phyloP scores from a whole-genome alignment of 2,888 invertebrate genomes.

The Calliopum simillimum region DNA sequence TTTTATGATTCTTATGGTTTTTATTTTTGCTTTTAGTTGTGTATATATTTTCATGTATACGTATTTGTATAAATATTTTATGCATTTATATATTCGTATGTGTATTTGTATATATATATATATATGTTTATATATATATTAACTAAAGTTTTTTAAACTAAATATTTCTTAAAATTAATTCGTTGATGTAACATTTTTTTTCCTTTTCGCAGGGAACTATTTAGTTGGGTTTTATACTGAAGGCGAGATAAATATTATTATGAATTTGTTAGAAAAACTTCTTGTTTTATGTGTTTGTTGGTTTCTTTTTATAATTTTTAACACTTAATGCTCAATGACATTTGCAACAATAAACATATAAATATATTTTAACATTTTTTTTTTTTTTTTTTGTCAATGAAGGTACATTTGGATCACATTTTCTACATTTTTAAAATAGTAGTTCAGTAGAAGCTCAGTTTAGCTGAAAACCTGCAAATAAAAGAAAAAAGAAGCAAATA shows the following conservation, averaged over 20 bases:
- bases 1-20: background rate
- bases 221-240: conserved; percentile 5
- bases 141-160: conserved; percentile 1
- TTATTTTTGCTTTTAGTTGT: background rate
- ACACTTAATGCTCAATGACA: background rate
- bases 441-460: background rate
- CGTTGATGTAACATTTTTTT: conserved; percentile 11
- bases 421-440: background rate
- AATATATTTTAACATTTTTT: conserved; percentile 4
- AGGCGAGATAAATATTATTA: conserved; percentile 1
- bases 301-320: background rate
- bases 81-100: background rate
- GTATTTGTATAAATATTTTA: background rate
- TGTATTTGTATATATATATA: background rate
- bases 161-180: conserved; percentile 15
- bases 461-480: conserved; percentile 4
- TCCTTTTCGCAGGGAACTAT: background rate
- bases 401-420: conserved; percentile 25
- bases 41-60: background rate
- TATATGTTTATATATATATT: conserved; percentile 5
- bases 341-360: background rate
- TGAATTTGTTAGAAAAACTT: too few relatives aligned
- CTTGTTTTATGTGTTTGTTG: background rate
- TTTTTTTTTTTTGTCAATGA: background rate
- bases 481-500: background rate